A percentile compares a stretch with the other conserved stretches of the same genome.
These are phyloP conservation scores for Luehdorfia chinensis DNA, from an alignment of 1,140 invertebrate genomes.

Conservation along the genomic window DNA sequence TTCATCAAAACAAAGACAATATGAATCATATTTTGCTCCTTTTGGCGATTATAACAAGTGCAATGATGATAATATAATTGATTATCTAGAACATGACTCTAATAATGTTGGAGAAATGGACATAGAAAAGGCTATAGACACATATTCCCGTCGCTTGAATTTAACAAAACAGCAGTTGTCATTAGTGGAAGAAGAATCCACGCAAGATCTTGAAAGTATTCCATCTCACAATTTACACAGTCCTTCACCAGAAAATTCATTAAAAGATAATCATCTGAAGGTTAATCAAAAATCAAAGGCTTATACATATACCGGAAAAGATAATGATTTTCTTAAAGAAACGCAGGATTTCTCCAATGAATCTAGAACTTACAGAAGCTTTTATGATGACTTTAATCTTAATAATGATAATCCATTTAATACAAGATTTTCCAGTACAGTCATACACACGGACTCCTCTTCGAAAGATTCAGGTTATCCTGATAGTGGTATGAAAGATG, in stretches of 20 bases:
- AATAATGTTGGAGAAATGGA: constrained; percentile 35
- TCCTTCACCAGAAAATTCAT: constrained; percentile 24
- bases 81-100: constrained; percentile 43
- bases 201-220: constrained; percentile 65
- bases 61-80: constrained; percentile 37
- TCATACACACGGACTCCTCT: constrained; percentile 52
- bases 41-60: constrained; percentile 38
- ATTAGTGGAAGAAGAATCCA: constrained; percentile 73
- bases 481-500: constrained; percentile 53
- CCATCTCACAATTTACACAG: constrained; percentile 40
- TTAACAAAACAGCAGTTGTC: constrained; percentile 64
- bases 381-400: constrained; percentile 57
- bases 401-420: constrained; percentile 35
- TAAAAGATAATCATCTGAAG: constrained; percentile 6
- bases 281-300: constrained; percentile 18
- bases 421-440: constrained; percentile 48
- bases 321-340: constrained; percentile 27
- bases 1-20: constrained; percentile 35
- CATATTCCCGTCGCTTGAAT: constrained; percentile 39
- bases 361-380: constrained; percentile 49
- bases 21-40: constrained; percentile 58
- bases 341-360: constrained; percentile 31
- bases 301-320: constrained; percentile 27
- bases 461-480: constrained; percentile 68
- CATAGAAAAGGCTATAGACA: constrained; percentile 39